Base-by-base conservation (phyloP, 2,797 vertebrate species). In the Lutjanus argentimaculatus region DNA sequence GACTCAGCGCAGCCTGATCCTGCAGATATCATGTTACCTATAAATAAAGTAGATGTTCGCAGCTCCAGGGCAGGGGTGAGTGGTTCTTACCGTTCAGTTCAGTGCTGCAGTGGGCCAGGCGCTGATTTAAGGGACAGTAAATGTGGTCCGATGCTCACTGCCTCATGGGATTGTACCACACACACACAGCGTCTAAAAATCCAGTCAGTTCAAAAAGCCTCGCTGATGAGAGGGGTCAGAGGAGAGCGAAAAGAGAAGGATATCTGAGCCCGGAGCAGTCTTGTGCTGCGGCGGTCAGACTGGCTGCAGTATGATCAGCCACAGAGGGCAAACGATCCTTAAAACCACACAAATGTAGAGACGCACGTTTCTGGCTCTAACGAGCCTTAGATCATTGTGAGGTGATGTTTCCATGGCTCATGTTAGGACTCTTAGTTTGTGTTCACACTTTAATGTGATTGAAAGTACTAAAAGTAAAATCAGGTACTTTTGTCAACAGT, bases 191-290 rank as follows among this genome's bases (percentile, higher is more conserved):
- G 66, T 45, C 69, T 57, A 19, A 62, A 62, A 77, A 69, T 49
- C 6, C 40, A 69, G 72, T 49, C 59, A 70, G 61, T 43, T 36
- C 11, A 67, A 67, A 55, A 67, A 66, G 68, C 22, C 49, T 65
- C 46, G 51, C 22, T 57, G 62, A 63, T 67, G 51, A 79, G 30
- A 62, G 49, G 58, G 57, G 72, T 58, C 57, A 59, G 64, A 72
- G 67, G 16, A 64, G 55, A 68, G 67, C 1, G 1, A 36, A 19
- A 8, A 45, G 42, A 77, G 46, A 17, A 55, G 62, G 43, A 48
- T 6, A 19, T 67, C 36, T 67, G n/a, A 53, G 57, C 61, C 55
- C 30, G 36, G 21, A 71, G 61, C n/a, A 46, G 21, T 19, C 52
- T 22, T 46, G 15, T 45, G 48, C 9, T 71, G 30, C 66, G 10